Percentiles rank a stretch among this genome's conserved stretches.
These are phyloP conservation scores for Drosophila yakuba DNA, from an alignment of 1,140 invertebrate genomes.

Conservation along the genomic window DNA sequence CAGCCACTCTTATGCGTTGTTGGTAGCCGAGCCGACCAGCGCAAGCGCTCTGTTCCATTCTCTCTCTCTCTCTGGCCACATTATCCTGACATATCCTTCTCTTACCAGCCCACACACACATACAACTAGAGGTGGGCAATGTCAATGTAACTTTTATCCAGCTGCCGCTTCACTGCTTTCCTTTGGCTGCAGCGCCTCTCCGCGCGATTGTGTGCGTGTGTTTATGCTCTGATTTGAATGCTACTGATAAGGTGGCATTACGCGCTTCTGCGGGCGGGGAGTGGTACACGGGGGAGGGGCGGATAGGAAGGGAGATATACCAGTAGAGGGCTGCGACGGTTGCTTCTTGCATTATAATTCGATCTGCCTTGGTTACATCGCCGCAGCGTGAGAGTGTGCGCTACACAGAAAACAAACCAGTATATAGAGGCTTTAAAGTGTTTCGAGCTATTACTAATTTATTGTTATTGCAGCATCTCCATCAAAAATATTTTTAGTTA, in stretches of 20 bases:
- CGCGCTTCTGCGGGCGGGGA: constrained; percentile 15
- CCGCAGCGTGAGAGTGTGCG: constrained; percentile 13
- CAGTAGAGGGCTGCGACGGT: not conserved
- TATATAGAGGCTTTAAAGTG: too few species aligned
- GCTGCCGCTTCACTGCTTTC: constrained; percentile 77
- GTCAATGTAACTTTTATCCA: constrained; percentile 82
- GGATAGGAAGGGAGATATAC: not conserved
- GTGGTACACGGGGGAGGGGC: not conserved
- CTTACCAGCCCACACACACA: constrained; percentile 6
- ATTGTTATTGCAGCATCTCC: too few species aligned
- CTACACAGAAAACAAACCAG: not conserved
- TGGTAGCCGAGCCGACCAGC: constrained; percentile 6
- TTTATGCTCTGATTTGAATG: constrained; percentile 80
- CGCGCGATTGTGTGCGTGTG: constrained; percentile 20
- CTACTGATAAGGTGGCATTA: constrained; percentile 78
- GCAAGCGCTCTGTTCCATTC: constrained; percentile 64
- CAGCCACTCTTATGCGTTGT: constrained; percentile 49
- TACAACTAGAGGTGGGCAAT: constrained; percentile 56
- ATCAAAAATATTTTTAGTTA: too few species aligned
- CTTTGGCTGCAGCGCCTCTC: constrained; percentile 60
- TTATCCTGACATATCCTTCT: not conserved
- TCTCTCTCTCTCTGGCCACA: constrained; percentile 19
- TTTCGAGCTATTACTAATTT: too few species aligned
- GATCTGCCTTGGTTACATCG: constrained; percentile 65
- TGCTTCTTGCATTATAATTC: constrained; percentile 70